These are phyloP conservation scores for Drosophila ezoana DNA, from an alignment of 2,888 invertebrate genomes.

Conservation along the genomic window DNA sequence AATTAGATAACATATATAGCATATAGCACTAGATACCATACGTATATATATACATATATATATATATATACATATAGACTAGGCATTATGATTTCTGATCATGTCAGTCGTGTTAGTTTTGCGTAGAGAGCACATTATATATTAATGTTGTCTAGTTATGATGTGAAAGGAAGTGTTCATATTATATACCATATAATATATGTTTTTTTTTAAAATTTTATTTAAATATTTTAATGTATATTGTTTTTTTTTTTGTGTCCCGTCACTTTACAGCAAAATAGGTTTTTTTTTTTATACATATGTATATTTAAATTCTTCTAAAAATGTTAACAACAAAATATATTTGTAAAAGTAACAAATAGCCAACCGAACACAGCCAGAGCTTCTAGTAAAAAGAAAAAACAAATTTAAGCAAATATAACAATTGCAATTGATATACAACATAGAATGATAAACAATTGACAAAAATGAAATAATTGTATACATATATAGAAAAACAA, in stretches of 20 bases:
- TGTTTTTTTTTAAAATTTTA: slow-evolving; percentile 1
- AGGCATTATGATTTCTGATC: slow-evolving; percentile 36
- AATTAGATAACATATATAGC: slow-evolving; percentile 29
- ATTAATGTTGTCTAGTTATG: slow-evolving; percentile 23
- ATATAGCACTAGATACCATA: slow-evolving; percentile 15
- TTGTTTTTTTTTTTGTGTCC: neutral
- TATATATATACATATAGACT: slow-evolving; percentile 25
- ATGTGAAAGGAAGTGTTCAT: slow-evolving; percentile 10
- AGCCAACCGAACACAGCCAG: slow-evolving; percentile 69
- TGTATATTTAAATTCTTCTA: slow-evolving; percentile 8
- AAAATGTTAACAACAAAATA: slow-evolving; percentile 24
- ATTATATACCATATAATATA: slow-evolving; percentile 18
- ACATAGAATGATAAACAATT: slow-evolving; percentile 9
- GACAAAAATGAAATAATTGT: slow-evolving; percentile 3
- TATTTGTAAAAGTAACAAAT: slow-evolving; percentile 32
- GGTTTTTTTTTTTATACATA: slow-evolving; percentile 1
- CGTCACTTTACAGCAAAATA: slow-evolving; percentile 17
- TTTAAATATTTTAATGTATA: neutral
- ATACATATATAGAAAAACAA: slow-evolving; percentile 13
- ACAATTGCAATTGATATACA: slow-evolving; percentile 40
- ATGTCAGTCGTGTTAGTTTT: slow-evolving; percentile 20
- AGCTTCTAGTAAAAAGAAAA: slow-evolving; percentile 54
- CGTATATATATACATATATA: slow-evolving; percentile 27
- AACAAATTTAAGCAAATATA: slow-evolving; percentile 32
- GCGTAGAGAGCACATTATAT: slow-evolving; percentile 35